Evolutionary conservation across 37 sponge, comb jelly and placozoan species (phyloP).

Genomic region (Eunapius fragilis): DNA sequence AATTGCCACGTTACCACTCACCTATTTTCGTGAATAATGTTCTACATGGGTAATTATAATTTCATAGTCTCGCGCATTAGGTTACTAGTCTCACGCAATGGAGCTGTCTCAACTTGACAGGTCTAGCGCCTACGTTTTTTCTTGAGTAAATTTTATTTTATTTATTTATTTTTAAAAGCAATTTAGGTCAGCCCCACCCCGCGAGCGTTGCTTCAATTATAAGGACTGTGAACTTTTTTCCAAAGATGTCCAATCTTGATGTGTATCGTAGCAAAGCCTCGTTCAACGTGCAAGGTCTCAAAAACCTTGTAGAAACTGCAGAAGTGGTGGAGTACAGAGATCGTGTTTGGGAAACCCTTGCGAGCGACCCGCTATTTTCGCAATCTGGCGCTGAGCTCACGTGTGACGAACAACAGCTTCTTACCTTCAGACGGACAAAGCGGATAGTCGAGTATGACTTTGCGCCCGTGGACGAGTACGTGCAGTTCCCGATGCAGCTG

Average conservation of each 20-base stretch:
- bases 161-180: too few species aligned
- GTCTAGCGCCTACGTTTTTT: too few species aligned
- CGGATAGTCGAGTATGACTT: conserved; percentile 73
- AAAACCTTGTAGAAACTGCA: conserved; percentile 30
- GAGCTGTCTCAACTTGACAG: too few species aligned
- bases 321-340: conserved; percentile 36
- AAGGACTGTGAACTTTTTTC: too few species aligned
- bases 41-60: too few species aligned
- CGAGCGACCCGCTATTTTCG: conserved; percentile 70
- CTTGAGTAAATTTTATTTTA: too few species aligned
- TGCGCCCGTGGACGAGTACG: background rate
- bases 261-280: conserved; percentile 41
- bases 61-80: too few species aligned
- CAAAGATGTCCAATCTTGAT: conserved; percentile 5
- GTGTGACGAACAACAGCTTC: conserved; percentile 45
- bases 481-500: conserved; percentile 17
- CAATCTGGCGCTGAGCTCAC: conserved; percentile 39
- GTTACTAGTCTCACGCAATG: too few species aligned
- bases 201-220: too few species aligned
- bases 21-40: too few species aligned
- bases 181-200: too few species aligned
- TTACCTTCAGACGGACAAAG: conserved; percentile 66
- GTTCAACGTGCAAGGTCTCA: conserved; percentile 40
- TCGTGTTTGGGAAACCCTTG: conserved; percentile 69
- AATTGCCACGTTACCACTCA: too few species aligned